These are phyloP conservation scores for Periophthalmus magnuspinnatus DNA, from an alignment of 2,797 vertebrate species.

Conservation along the genomic window DNA sequence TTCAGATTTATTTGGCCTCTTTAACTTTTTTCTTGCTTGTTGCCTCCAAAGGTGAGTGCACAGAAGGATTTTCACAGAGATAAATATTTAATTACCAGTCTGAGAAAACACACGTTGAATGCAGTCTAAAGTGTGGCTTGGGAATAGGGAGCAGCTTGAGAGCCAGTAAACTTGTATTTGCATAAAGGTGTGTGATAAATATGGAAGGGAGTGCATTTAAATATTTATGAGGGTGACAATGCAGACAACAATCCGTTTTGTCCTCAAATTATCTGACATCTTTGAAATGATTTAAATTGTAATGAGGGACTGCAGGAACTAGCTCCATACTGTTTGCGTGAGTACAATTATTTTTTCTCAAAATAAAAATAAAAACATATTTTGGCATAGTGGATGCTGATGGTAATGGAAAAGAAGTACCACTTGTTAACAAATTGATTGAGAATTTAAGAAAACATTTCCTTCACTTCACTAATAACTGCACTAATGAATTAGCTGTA, in stretches of 20 bases:
- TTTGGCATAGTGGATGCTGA: too few relatives aligned
- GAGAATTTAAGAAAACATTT: too few relatives aligned
- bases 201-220: not conserved
- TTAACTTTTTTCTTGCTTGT: slow-evolving; percentile 48
- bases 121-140: slow-evolving; percentile 12
- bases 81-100: not conserved
- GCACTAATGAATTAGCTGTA: too few relatives aligned
- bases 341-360: not conserved
- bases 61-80: not conserved
- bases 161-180: slow-evolving; percentile 11
- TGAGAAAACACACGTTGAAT: slow-evolving; percentile 4
- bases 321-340: too few relatives aligned
- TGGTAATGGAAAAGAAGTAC: too few relatives aligned
- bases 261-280: slow-evolving; percentile 5
- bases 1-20: slow-evolving; percentile 60
- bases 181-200: slow-evolving; percentile 5
- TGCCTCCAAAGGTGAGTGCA: slow-evolving; percentile 65
- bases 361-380: not conserved
- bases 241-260: slow-evolving; percentile 13
- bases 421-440: too few relatives aligned
- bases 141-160: slow-evolving; percentile 7
- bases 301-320: not conserved
- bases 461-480: too few relatives aligned
- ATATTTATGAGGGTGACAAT: slow-evolving; percentile 14
- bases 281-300: not conserved